A percentile compares a stretch with the other conserved stretches of the same genome.
These are phyloP conservation scores for Distichodus sexfasciatus DNA, from an alignment of 2,797 vertebrate species.

Conservation along the genomic window DNA sequence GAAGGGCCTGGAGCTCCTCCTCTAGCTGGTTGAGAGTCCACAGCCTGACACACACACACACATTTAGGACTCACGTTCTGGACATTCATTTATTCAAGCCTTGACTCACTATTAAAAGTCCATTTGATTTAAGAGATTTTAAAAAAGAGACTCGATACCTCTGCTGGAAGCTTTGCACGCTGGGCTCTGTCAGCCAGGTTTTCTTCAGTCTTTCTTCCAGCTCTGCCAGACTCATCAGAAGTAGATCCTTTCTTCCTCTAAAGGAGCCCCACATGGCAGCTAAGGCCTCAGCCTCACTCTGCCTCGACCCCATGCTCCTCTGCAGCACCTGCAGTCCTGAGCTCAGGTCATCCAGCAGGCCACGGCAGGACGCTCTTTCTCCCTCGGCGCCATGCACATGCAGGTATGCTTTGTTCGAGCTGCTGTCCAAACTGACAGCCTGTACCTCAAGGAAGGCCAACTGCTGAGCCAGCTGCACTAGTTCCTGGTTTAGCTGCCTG, in stretches of 20 bases:
- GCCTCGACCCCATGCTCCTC: constrained; percentile 80
- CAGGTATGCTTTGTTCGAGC: constrained; percentile 86
- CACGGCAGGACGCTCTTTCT: constrained; percentile 74
- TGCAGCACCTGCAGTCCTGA: constrained; percentile 76
- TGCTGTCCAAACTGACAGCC: constrained; percentile 81
- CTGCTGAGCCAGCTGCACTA: constrained; percentile 71
- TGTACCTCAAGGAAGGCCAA: constrained; percentile 78
- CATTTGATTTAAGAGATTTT: no score
- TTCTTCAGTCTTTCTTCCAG: constrained; percentile 78
- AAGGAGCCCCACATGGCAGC: constrained; percentile 79
- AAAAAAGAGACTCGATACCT: constrained; percentile 70
- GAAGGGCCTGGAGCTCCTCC: constrained; percentile 88
- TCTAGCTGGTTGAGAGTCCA: constrained; percentile 89
- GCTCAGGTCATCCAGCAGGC: constrained; percentile 67
- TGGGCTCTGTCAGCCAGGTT: constrained; percentile 76
- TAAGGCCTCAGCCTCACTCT: constrained; percentile 84
- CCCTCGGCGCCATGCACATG: constrained; percentile 70
- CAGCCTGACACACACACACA: constrained; percentile 69
- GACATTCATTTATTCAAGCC: no score
- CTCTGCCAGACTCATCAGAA: constrained; percentile 83
- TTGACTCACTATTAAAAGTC: no score
- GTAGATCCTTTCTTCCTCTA: constrained; percentile 79
- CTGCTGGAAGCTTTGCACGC: constrained; percentile 84
- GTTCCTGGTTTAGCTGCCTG: constrained; percentile 75
- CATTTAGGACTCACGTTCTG: no score